Evolutionary conservation across 2,113 vertebrate species (phyloP).

Genomic region (Hydropotes inermis): DNA sequence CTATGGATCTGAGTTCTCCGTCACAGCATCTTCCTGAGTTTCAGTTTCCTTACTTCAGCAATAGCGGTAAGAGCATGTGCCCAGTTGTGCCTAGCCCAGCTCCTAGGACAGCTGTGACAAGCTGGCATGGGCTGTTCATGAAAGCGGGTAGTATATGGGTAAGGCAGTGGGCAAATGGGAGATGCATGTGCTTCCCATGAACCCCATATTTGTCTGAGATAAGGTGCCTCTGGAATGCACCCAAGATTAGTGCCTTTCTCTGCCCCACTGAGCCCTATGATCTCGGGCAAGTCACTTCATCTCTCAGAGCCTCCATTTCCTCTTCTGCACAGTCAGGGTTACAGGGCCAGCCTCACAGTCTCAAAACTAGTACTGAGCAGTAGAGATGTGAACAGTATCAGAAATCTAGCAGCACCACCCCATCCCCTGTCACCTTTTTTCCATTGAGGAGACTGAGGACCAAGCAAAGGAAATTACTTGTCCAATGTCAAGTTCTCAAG

Average conservation of each 20-base stretch:
- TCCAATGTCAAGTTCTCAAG: not conserved
- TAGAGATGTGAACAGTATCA: not conserved
- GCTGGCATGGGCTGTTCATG: not conserved
- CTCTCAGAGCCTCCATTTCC: not conserved
- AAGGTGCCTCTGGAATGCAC: not conserved
- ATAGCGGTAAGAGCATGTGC: not conserved
- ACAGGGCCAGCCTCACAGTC: not conserved
- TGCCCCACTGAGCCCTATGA: not conserved
- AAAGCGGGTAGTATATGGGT: not conserved
- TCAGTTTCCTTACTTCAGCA: not conserved
- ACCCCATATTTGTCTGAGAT: not conserved
- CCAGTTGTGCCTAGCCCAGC: not conserved
- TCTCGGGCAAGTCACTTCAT: not conserved
- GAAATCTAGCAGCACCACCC: not conserved
- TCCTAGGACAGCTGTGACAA: not conserved
- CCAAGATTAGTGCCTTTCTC: not conserved
- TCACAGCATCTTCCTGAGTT: not conserved
- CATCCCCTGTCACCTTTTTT: not conserved
- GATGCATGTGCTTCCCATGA: no score
- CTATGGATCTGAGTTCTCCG: not conserved
- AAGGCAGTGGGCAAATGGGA: not conserved
- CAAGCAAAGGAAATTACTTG: constrained; percentile 12
- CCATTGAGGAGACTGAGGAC: not conserved
- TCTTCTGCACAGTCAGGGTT: not conserved
- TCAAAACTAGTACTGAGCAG: not conserved